phyloP scores from a whole-genome alignment of 2,888 invertebrate genomes.

The Nymphalis c-album region DNA sequence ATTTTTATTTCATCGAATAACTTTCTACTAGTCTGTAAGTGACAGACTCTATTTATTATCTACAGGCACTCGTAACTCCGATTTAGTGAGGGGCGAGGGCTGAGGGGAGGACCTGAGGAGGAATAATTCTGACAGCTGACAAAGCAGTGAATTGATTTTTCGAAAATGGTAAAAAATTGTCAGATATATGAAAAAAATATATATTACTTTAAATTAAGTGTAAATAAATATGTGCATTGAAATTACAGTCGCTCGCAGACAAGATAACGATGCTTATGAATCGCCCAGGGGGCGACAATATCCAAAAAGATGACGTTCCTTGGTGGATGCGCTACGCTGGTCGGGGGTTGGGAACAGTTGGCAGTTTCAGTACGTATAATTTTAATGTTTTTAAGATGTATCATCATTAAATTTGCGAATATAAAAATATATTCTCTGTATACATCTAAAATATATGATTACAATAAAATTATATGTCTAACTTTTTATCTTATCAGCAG shows the following conservation, averaged over 20 bases:
- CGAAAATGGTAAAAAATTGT: constrained; percentile 69
- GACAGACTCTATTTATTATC: no score
- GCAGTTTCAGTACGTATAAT: constrained; percentile 88
- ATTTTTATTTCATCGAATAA: background rate
- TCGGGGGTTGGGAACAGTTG: constrained; percentile 90
- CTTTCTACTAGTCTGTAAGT: background rate
- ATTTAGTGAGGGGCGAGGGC: background rate
- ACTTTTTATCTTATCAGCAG: constrained; percentile 43
- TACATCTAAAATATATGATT: background rate
- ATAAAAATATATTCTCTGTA: background rate
- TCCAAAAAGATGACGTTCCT: constrained; percentile 90
- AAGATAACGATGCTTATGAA: constrained; percentile 90
- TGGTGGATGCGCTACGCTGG: constrained; percentile 95
- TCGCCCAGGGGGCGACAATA: constrained; percentile 89
- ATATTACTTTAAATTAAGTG: constrained; percentile 44
- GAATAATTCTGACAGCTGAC: constrained; percentile 65
- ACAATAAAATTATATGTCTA: background rate
- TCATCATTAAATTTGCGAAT: background rate
- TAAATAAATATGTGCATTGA: constrained; percentile 48
- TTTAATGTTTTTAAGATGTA: constrained; percentile 32
- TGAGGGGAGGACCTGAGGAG: background rate
- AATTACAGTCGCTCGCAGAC: constrained; percentile 87
- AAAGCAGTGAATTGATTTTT: constrained; percentile 75
- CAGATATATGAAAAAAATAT: constrained; percentile 45
- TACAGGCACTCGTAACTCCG: no score